Evolutionary conservation across 2,797 vertebrate genomes (phyloP).

Genomic region (Clamator glandarius): DNA sequence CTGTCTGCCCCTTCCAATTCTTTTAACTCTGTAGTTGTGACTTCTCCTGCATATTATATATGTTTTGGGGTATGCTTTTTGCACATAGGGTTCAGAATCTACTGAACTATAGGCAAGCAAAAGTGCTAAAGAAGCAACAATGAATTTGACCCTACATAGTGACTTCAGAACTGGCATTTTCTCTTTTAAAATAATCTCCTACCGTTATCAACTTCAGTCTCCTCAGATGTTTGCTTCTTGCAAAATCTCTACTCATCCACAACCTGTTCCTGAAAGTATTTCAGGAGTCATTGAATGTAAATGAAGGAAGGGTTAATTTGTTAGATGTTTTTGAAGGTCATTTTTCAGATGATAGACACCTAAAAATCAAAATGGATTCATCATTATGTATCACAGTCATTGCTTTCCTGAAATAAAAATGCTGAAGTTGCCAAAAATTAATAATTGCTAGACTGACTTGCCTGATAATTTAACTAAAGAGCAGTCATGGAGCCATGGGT

Average conservation of each 20-base stretch:
- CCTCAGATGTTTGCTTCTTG: background rate
- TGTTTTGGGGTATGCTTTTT: background rate
- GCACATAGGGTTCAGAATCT: background rate
- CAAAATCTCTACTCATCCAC: background rate
- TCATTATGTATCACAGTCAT: background rate
- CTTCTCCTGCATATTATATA: background rate
- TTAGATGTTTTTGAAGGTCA: background rate
- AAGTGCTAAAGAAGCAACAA: background rate
- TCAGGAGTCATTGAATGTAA: background rate
- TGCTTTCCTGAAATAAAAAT: background rate
- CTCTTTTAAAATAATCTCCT: background rate
- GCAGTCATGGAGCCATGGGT: constrained; percentile 2
- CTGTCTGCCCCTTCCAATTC: background rate
- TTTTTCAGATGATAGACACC: background rate
- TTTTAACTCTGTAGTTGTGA: background rate
- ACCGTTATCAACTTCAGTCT: background rate
- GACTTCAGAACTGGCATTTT: background rate
- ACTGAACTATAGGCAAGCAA: background rate
- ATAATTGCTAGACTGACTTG: background rate
- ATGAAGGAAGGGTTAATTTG: background rate
- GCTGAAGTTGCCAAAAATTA: background rate
- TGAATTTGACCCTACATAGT: background rate
- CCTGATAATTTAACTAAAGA: background rate
- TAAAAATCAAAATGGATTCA: constrained; percentile 9
- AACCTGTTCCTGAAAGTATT: background rate